phyloP scores from a whole-genome alignment of 2,888 invertebrate genomes.

The Spilarctia lutea region DNA sequence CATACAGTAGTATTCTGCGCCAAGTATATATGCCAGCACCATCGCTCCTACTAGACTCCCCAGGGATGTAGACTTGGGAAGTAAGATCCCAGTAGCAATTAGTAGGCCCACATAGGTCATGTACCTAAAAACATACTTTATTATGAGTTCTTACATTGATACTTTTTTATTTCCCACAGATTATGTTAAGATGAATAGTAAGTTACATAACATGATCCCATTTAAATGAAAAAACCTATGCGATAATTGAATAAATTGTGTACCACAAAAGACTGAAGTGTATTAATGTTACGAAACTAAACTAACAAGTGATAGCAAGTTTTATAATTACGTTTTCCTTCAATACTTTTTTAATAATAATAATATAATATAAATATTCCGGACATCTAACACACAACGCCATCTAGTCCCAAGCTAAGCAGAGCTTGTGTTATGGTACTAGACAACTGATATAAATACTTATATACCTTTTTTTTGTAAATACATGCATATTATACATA shows the following conservation, averaged over 20 bases:
- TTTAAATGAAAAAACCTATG: neutral
- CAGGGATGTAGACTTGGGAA: conserved; percentile 92
- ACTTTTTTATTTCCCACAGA: neutral
- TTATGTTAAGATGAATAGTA: no score
- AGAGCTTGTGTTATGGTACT: no score
- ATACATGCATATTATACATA: no score
- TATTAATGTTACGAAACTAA: neutral
- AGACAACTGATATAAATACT: no score
- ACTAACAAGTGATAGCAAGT: neutral
- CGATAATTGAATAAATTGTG: neutral
- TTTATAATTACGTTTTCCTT: neutral
- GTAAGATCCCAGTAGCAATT: conserved; percentile 94
- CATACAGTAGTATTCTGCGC: conserved; percentile 91
- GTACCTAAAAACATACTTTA: conserved; percentile 83
- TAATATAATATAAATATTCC: no score
- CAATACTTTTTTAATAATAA: neutral
- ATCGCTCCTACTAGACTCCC: conserved; percentile 93
- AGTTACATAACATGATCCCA: neutral
- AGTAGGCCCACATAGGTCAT: conserved; percentile 94
- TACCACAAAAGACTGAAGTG: neutral
- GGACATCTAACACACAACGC: no score
- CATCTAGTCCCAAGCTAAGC: no score
- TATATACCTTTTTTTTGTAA: no score
- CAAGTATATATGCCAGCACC: conserved; percentile 93
- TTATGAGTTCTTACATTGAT: neutral